phyloP scores from a whole-genome alignment of 1,140 invertebrate species.

The Periplaneta americana region DNA sequence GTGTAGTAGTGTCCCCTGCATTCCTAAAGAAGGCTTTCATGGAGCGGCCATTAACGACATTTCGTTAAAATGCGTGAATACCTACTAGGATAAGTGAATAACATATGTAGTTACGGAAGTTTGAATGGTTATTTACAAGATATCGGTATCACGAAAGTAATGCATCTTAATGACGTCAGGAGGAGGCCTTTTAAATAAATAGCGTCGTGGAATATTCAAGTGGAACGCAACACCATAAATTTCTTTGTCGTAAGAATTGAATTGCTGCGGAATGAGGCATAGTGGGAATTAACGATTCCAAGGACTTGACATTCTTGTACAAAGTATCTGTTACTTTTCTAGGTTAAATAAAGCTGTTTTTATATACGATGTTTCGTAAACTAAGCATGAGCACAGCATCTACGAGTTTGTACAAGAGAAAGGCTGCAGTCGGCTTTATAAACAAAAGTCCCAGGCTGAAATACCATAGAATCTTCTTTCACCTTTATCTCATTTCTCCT shows the following conservation, averaged over 20 bases:
- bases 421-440: too few species aligned
- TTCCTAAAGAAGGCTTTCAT: not conserved
- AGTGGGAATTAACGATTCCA: not conserved
- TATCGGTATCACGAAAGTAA: not conserved
- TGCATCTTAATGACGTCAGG: not conserved
- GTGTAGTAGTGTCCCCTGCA: not conserved
- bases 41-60: not conserved
- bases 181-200: not conserved
- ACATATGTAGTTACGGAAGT: not conserved
- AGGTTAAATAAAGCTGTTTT: too few species aligned
- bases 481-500: too few species aligned
- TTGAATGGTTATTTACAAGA: not conserved
- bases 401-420: too few species aligned
- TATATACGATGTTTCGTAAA: too few species aligned
- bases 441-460: too few species aligned
- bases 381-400: too few species aligned
- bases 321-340: too few species aligned
- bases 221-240: not conserved
- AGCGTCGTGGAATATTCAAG: not conserved
- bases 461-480: too few species aligned
- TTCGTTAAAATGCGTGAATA: not conserved
- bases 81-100: not conserved
- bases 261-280: not conserved
- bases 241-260: not conserved
- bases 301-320: not conserved